Evolutionary conservation across 2,797 vertebrate species (phyloP).

Genomic region (Champsocephalus gunnari): DNA sequence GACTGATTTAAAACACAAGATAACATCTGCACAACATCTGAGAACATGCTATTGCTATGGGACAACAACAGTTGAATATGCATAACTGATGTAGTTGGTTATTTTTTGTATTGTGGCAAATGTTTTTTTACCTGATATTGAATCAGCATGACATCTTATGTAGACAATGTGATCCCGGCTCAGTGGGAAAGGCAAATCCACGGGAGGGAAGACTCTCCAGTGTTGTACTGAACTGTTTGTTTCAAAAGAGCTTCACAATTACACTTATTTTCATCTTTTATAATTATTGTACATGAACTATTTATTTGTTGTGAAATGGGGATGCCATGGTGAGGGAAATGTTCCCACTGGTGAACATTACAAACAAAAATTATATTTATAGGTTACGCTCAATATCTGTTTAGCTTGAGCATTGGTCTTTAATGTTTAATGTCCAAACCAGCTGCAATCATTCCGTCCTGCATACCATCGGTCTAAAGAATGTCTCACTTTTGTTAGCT

Average conservation of each 20-base stretch:
- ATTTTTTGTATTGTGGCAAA: background rate
- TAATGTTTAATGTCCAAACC: no score
- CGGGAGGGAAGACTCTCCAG: background rate
- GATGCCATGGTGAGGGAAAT: no score
- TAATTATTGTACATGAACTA: background rate
- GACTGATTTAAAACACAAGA: background rate
- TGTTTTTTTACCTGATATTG: constrained; percentile 12
- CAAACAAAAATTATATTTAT: no score
- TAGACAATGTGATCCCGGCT: background rate
- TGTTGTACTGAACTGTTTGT: constrained; percentile 13
- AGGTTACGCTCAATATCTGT: no score
- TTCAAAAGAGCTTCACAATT: constrained; percentile 15
- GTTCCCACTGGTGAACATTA: no score
- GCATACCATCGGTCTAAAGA: no score
- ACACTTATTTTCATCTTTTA: constrained; percentile 26
- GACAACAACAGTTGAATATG: constrained; percentile 17
- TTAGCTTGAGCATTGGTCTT: no score
- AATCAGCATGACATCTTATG: constrained; percentile 18
- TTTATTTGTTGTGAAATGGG: background rate
- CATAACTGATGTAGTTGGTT: constrained; percentile 44
- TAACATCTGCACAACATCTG: background rate
- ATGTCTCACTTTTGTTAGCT: no score
- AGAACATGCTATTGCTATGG: constrained; percentile 5
- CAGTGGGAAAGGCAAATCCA: background rate
- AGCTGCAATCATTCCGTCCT: no score